These are phyloP conservation scores for Mus minutoides DNA, from an alignment of 2,797 vertebrate genomes.

Conservation along the genomic window DNA sequence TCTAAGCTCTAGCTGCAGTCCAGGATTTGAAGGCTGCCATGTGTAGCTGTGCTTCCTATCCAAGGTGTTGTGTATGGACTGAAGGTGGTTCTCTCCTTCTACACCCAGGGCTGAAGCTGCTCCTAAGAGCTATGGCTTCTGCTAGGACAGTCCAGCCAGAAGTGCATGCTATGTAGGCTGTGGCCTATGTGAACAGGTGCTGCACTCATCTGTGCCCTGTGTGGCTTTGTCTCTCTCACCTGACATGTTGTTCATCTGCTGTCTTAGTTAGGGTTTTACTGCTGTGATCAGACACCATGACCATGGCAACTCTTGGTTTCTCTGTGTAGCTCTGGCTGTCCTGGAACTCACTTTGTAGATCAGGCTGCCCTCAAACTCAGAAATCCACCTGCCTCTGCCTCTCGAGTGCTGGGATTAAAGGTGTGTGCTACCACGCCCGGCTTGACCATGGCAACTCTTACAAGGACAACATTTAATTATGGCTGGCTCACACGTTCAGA, in stretches of 20 bases:
- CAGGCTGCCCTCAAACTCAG: too few species aligned
- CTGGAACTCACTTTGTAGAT: too few species aligned
- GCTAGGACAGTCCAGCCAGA: rapidly evolving
- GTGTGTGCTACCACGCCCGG: too few species aligned
- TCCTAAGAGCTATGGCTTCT: not conserved
- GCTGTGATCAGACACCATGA: not conserved
- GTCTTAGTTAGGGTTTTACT: not conserved
- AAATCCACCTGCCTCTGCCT: too few species aligned
- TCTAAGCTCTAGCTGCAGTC: not conserved
- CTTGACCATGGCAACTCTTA: not conserved
- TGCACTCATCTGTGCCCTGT: not conserved
- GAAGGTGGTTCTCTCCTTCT: not conserved
- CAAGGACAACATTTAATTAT: not conserved
- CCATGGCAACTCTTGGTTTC: not conserved
- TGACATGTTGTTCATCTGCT: not conserved
- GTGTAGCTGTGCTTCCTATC: not conserved
- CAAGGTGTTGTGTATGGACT: not conserved
- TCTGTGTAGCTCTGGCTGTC: too few species aligned
- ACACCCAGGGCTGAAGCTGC: not conserved
- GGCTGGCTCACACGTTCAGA: not conserved
- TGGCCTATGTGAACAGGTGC: not conserved
- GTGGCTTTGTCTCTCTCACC: not conserved
- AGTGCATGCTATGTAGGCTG: not conserved
- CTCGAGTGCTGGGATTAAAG: too few species aligned
- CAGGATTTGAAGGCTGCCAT: not conserved